Percentiles rank a stretch among this genome's conserved stretches.
These are phyloP conservation scores for Danionella dracula DNA, from an alignment of 2,797 vertebrate species.

Conservation along the genomic window DNA sequence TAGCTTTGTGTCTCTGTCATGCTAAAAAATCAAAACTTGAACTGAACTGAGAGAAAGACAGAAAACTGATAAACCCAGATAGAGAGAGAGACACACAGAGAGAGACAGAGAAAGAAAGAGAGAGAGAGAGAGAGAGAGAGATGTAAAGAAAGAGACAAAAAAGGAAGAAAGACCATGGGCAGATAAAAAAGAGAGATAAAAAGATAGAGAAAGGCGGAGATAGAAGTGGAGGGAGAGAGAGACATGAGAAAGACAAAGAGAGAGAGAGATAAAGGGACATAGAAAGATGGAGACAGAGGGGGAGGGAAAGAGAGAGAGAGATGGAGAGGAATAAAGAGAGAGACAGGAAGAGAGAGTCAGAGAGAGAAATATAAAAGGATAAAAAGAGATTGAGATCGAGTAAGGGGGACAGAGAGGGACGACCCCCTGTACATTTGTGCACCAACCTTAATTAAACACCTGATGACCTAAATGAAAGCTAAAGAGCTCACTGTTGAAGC, in stretches of 20 bases:
- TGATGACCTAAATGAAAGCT: no score
- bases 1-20: no score
- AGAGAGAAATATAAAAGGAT: no score
- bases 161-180: not conserved
- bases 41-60: not conserved
- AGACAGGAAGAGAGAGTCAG: not conserved
- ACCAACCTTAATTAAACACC: no score
- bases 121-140: not conserved
- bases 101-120: not conserved
- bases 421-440: no score
- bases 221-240: no score
- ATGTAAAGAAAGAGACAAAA: not conserved
- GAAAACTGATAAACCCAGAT: not conserved
- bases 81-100: not conserved
- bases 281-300: no score
- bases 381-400: not conserved
- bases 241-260: no score
- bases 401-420: no score
- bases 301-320: not conserved
- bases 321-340: not conserved
- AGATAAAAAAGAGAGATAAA: not conserved
- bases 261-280: not conserved
- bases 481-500: no score
- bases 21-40: no score
- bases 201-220: not conserved